Evolutionary conservation across 2,113 vertebrate species (phyloP), one percentile per base, ranked within the genome.

Genomic region (Callaeas wilsoni): DNA sequence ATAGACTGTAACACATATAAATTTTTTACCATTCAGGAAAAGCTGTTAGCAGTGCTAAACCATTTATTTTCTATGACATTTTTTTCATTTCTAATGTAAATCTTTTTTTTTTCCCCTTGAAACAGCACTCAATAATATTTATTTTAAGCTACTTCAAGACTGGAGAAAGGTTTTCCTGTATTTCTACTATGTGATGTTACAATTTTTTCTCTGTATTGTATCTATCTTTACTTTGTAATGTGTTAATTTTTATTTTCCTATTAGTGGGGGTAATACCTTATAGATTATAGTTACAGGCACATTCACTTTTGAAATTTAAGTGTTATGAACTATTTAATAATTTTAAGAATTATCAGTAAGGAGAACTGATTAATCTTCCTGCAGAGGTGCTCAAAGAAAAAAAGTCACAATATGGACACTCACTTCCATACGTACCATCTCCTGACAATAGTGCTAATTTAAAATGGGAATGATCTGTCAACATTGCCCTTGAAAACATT

Each of bases 401-500:
- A 46, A 87, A 63, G 32, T 69, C 50, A 49, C 18, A 62, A 37
- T 6, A 50, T 32, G 55, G 26, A 39, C 6, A 84, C 87, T 95
- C 41, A n/a, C 14, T 93, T 81, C 64, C 39, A 37, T 83, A 59
- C 39, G 16, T 55, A 33, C 32, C 42, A 29, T 71, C 32, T 92
- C 50, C 59, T 85, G 50, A 73, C 39, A 65, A 49, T 29, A 80
- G 18, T 0, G 4, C 6, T 91, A 84, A 95, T 91, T 92, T 96
- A 79, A 91, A 87, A 75, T 42, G 27, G 39, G 42, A 94, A 26
- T 64, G 77, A 42, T 93, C 67, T 91, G 76, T 76, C 50, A 82
- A 78, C 63, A 60, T 21, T 85, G 59, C 22, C 93, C 80, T 95
- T 93, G 92, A 85, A 88, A 95, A 86, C 9, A 16, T 78, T 95